Conservation (phyloP, 2,113 vertebrate species). For the Nibea coibor region DNA sequence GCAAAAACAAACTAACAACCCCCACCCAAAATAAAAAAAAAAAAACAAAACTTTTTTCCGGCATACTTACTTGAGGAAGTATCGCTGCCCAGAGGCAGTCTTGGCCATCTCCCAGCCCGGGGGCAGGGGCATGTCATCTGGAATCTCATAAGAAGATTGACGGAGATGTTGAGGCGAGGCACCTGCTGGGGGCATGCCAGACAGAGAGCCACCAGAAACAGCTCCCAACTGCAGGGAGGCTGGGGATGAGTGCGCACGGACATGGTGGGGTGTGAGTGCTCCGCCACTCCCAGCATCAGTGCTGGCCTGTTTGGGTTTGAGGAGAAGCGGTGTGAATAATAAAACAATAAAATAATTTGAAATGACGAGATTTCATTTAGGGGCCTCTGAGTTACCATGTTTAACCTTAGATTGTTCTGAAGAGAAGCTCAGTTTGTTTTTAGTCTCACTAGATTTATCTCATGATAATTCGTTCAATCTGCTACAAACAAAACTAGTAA, state of each 20-base stretch:
- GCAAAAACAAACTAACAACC: no score
- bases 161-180: conserved; percentile 91
- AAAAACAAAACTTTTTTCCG: not conserved
- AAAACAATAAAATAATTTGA: not conserved
- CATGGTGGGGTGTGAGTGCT: conserved; percentile 92
- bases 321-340: not conserved
- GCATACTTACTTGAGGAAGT: conserved; percentile 98
- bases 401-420: not conserved
- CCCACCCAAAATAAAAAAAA: no score
- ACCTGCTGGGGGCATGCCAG: conserved; percentile 85
- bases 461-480: not conserved
- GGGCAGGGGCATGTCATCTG: conserved; percentile 95
- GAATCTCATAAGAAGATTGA: conserved; percentile 98
- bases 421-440: not conserved
- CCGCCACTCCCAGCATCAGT: conserved; percentile 93
- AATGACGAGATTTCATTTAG: not conserved
- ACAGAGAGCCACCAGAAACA: conserved; percentile 87
- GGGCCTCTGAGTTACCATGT: not conserved
- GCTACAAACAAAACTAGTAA: not conserved
- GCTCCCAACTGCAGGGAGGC: conserved; percentile 94
- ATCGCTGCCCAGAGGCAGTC: conserved; percentile 97
- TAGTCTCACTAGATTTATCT: not conserved
- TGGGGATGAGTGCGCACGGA: conserved; percentile 96
- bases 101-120: conserved; percentile 99
- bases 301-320: conserved; percentile 86